These are phyloP conservation scores for Salvelinus namaycush DNA, from an alignment of 2,113 vertebrate species.

Conservation along the genomic window DNA sequence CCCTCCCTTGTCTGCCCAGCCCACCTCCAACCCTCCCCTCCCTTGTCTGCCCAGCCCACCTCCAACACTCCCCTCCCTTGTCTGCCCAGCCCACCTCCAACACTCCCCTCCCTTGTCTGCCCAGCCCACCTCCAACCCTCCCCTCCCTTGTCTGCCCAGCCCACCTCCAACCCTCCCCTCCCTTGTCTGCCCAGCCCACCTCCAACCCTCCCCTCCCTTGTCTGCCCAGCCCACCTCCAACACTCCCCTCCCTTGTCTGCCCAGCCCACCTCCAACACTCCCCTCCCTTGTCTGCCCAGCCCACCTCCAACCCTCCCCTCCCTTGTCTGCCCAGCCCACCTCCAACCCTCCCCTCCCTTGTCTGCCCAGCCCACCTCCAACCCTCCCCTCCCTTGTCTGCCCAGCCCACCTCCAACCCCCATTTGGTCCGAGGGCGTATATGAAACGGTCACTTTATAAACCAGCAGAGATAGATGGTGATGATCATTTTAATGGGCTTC, in stretches of 20 bases:
- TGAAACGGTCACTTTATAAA: conserved; percentile 28
- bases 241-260: too few relatives aligned
- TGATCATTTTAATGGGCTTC: conserved; percentile 49
- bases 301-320: too few relatives aligned
- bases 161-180: too few relatives aligned
- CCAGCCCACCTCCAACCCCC: conserved; percentile 2
- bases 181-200: not conserved
- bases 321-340: not conserved
- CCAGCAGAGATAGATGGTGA: conserved; percentile 18
- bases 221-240: not conserved
- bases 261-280: not conserved
- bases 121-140: not conserved
- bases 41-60: not conserved
- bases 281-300: not conserved
- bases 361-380: not conserved
- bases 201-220: too few relatives aligned
- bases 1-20: not conserved
- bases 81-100: not conserved
- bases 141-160: not conserved
- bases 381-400: too few relatives aligned
- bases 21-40: too few relatives aligned
- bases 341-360: too few relatives aligned
- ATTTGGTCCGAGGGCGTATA: conserved; percentile 29
- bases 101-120: too few relatives aligned
- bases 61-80: too few relatives aligned